Base-by-base conservation (phyloP, 2,888 invertebrate species). In the Toxonevra muliebris region DNA sequence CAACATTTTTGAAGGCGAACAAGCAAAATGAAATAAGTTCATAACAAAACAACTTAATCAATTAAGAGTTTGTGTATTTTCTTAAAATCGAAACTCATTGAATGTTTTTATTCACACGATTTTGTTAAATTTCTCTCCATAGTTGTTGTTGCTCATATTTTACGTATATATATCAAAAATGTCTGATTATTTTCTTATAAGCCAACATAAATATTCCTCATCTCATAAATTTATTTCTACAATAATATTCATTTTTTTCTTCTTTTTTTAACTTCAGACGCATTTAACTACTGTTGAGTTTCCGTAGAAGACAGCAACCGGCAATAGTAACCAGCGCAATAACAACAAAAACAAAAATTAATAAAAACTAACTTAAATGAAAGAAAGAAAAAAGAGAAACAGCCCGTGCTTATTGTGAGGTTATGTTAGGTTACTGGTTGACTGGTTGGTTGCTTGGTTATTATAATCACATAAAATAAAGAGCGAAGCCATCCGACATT, bases 401-500 rank as follows among this genome's bases (percentile, higher is more conserved):
- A 30, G 7, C 30, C 30, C 30, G 30, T 42, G 41, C 20, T 61
- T 41, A 20, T 52, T 55, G 48, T 43, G 20, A 41, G 42, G 11
- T 30, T 58, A 30, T 30, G 13, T 41, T n/a, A 11, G 11, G 11
- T 30, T 58, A 15, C 53, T 17, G 42, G 12, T n/a, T 20, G 13
- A 19, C 43, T 61, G 53, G 42, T 30, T 64, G 58, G n/a, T 55
- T 61, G 65, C 60, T 57, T 69, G 70, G 75, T 76, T 76, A 76
- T 75, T 75, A 76, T 75, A 76, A 76, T 76, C 76, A 71, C 74
- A 75, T 76, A 76, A 76, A 75, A 75, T 75, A 76, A 75, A 75
- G 69, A 75, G 75, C 75, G 73, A 73, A 75, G 71, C 72, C 76
- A 76, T 76, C 77, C 73, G 76, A 78, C 77, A 74, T 75, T 78